Evolutionary conservation across 2,113 vertebrate species (phyloP).

Genomic region (Mesitornis unicolor): DNA sequence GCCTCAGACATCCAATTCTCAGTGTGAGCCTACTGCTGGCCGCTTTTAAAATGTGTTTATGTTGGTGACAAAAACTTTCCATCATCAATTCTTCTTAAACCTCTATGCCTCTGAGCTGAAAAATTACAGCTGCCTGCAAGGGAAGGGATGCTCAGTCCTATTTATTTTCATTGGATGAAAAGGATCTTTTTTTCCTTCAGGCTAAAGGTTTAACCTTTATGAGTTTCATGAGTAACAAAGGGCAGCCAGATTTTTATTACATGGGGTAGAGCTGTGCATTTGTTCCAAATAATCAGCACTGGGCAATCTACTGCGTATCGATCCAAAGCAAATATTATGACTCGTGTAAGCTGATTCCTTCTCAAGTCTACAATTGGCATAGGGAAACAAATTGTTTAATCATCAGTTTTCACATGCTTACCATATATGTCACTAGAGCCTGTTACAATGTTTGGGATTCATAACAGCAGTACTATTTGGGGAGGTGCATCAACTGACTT

Average conservation of each 20-base stretch:
- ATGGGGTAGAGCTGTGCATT: neutral
- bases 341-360: slow-evolving; percentile 10
- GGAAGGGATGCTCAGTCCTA: neutral
- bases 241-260: slow-evolving; percentile 35
- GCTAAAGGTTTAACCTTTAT: slow-evolving; percentile 54
- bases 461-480: neutral
- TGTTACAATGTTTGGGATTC: neutral
- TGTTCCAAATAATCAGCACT: slow-evolving; percentile 48
- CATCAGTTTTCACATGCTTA: slow-evolving; percentile 2
- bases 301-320: neutral
- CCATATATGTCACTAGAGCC: neutral
- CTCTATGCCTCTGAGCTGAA: slow-evolving; percentile 1
- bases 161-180: slow-evolving; percentile 39
- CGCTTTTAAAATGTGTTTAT: slow-evolving; percentile 5
- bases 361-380: neutral
- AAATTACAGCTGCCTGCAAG: slow-evolving; percentile 24
- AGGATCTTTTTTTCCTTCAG: slow-evolving; percentile 10
- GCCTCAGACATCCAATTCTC: neutral
- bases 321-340: slow-evolving; percentile 46
- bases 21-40: neutral
- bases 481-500: neutral
- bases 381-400: slow-evolving; percentile 38
- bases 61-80: slow-evolving; percentile 46
- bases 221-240: slow-evolving; percentile 29
- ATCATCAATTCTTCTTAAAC: slow-evolving; percentile 44